These are phyloP conservation scores for Choloepus hoffmanni DNA, from an alignment of 2,113 vertebrate species.

Conservation along the genomic window DNA sequence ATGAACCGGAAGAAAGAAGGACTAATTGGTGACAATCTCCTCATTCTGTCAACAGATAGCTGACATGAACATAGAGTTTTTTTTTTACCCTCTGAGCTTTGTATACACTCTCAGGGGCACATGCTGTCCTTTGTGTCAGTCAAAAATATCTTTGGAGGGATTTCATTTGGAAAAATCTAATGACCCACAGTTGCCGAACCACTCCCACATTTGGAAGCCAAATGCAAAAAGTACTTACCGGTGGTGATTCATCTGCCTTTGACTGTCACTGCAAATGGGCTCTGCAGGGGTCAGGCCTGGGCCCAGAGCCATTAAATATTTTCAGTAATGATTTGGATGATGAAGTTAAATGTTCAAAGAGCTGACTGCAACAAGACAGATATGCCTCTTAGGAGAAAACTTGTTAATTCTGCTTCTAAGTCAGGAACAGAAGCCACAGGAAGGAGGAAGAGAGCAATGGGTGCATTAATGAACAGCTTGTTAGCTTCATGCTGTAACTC, in stretches of 20 bases:
- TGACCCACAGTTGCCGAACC: slow-evolving; percentile 58
- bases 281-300: slow-evolving; percentile 73
- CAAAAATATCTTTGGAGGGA: slow-evolving; percentile 55
- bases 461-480: slow-evolving; percentile 52
- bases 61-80: not conserved
- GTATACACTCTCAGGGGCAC: not conserved
- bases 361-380: slow-evolving; percentile 57
- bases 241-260: slow-evolving; percentile 70
- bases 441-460: not conserved
- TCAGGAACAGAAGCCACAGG: slow-evolving; percentile 53
- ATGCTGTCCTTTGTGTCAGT: slow-evolving; percentile 30
- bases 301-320: slow-evolving; percentile 64
- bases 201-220: slow-evolving; percentile 59
- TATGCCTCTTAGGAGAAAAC: slow-evolving; percentile 59
- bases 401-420: slow-evolving; percentile 72
- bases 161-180: slow-evolving; percentile 73
- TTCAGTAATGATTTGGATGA: slow-evolving; percentile 66
- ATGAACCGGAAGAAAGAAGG: slow-evolving; percentile 19
- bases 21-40: not conserved
- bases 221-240: slow-evolving; percentile 58
- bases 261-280: slow-evolving; percentile 58
- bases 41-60: slow-evolving; percentile 4
- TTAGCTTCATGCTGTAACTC: slow-evolving; percentile 62
- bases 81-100: slow-evolving; percentile 41
- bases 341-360: slow-evolving; percentile 68